Percentiles rank a stretch among this genome's conserved stretches.
Evolutionary conservation across 2,797 vertebrate species (phyloP).

Genomic region (Artibeus lituratus): DNA sequence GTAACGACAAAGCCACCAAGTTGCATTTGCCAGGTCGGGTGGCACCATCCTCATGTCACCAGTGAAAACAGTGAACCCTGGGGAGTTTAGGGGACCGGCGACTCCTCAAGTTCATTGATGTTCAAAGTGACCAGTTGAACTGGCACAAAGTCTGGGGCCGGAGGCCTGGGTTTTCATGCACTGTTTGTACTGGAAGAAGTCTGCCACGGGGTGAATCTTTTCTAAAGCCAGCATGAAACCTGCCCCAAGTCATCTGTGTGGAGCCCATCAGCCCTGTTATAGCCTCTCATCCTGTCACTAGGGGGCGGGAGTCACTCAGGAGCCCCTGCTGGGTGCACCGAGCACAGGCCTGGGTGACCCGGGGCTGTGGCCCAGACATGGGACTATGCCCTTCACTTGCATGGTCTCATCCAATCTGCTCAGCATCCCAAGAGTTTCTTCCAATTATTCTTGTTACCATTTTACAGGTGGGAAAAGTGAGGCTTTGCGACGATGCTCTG

Average conservation of each 20-base stretch:
- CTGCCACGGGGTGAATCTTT: rapidly evolving
- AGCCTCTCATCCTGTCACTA: not conserved
- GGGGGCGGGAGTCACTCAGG: not conserved
- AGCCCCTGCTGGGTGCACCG: not conserved
- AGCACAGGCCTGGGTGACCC: no score
- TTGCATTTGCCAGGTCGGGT: not conserved
- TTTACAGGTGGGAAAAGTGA: not conserved
- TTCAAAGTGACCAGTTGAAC: not conserved
- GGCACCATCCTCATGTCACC: not conserved
- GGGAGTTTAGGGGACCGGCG: not conserved
- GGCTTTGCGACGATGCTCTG: not conserved
- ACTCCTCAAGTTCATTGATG: not conserved
- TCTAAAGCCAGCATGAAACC: not conserved
- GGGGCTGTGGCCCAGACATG: rapidly evolving
- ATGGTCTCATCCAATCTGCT: not conserved
- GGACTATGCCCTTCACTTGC: no score
- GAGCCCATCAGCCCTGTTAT: not conserved
- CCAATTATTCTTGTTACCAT: not conserved
- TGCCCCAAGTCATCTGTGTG: no score
- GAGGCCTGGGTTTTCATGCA: not conserved
- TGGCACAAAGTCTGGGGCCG: not conserved
- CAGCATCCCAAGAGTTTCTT: not conserved
- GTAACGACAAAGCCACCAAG: not conserved
- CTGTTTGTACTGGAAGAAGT: no score
- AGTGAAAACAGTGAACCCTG: not conserved